Conservation (phyloP, 2,113 vertebrate species). For the Pluvianellus socialis region DNA sequence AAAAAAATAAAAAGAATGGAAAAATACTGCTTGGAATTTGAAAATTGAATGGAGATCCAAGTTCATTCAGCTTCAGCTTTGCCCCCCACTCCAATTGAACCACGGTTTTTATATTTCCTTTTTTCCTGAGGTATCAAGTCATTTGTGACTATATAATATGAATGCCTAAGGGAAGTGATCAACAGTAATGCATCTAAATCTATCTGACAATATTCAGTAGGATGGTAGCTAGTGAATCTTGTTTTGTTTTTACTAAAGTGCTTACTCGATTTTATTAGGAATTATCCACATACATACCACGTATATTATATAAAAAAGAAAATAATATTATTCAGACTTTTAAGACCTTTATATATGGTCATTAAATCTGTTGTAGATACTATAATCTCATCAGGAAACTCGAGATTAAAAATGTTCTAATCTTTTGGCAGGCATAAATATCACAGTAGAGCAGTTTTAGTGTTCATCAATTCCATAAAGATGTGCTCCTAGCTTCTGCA, state of each 20-base stretch:
- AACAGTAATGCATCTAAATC: not conserved
- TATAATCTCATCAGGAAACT: not conserved
- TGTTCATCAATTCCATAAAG: not conserved
- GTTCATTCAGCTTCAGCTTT: not conserved
- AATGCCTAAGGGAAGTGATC: not conserved
- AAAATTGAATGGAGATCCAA: not conserved
- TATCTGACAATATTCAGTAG: not conserved
- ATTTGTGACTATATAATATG: not conserved
- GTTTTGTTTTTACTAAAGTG: not conserved
- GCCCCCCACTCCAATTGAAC: not conserved
- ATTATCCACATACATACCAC: not conserved
- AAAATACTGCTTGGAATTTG: not conserved
- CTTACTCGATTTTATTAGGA: not conserved
- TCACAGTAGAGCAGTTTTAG: not conserved
- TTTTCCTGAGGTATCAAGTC: not conserved
- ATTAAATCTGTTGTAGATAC: not conserved
- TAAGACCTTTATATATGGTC: not conserved
- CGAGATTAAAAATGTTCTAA: not conserved
- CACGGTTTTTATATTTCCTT: not conserved
- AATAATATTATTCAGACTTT: not conserved
- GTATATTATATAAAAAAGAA: not conserved
- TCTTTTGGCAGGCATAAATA: not conserved
- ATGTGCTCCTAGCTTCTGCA: not conserved
- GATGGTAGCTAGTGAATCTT: not conserved
- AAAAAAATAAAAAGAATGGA: not conserved